Percentiles rank a stretch among this genome's conserved stretches.
These are phyloP conservation scores for Lepidurus arcticus DNA, from an alignment of 1,140 invertebrate species.

Conservation along the genomic window DNA sequence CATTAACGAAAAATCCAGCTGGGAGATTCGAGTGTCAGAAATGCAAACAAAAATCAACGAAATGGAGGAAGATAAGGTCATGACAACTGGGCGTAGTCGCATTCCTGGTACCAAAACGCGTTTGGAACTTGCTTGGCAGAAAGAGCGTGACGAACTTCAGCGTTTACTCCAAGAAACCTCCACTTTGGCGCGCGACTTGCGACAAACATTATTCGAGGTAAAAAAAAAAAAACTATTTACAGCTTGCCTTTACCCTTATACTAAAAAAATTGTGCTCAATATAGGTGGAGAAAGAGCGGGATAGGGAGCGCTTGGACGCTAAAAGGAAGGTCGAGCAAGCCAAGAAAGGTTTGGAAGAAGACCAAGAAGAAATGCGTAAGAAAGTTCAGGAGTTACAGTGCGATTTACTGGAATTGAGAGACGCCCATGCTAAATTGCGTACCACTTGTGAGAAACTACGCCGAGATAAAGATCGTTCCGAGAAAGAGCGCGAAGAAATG, in stretches of 20 bases:
- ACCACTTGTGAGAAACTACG: slow-evolving; percentile 87
- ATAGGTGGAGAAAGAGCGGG: slow-evolving; percentile 74
- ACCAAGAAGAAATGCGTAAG: slow-evolving; percentile 78
- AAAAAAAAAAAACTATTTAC: slow-evolving; percentile 15
- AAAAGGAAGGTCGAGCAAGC: slow-evolving; percentile 77
- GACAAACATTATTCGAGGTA: slow-evolving; percentile 79
- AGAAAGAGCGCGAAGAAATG: slow-evolving; percentile 71
- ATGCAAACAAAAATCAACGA: slow-evolving; percentile 88
- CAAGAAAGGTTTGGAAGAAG: slow-evolving; percentile 75
- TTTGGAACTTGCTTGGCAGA: slow-evolving; percentile 91
- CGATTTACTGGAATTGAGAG: slow-evolving; percentile 76
- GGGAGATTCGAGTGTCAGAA: slow-evolving; percentile 81
- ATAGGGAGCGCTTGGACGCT: slow-evolving; percentile 78
- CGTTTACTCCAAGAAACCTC: slow-evolving; percentile 83
- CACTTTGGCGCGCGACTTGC: slow-evolving; percentile 77
- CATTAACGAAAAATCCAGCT: slow-evolving; percentile 77
- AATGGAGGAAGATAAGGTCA: slow-evolving; percentile 75
- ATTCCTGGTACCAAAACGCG: slow-evolving; percentile 77
- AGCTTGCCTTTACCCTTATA: slow-evolving; percentile 32
- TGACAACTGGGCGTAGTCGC: slow-evolving; percentile 58
- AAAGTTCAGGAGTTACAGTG: slow-evolving; percentile 77
- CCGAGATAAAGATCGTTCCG: slow-evolving; percentile 75
- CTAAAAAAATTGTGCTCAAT: slow-evolving; percentile 39
- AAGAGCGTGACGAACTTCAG: slow-evolving; percentile 88
- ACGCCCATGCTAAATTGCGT: slow-evolving; percentile 82